Conservation (phyloP, 1,140 invertebrate genomes). For the Meloidogyne chitwoodi region DNA sequence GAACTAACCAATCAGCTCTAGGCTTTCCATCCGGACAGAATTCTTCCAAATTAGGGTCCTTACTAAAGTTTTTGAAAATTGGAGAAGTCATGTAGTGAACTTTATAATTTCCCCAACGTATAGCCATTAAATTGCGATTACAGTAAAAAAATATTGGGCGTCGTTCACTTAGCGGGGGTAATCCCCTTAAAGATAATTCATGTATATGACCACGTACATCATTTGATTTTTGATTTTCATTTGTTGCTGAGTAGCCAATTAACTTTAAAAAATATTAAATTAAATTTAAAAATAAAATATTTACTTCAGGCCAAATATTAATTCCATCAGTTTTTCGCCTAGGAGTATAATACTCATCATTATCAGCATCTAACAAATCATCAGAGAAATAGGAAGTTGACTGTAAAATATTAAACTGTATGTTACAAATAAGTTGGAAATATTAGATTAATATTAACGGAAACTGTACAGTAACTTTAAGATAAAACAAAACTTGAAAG, state of each 20-base stretch:
- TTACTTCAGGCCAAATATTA: conserved; percentile 18
- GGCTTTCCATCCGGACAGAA: conserved; percentile 48
- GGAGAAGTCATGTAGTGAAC: conserved; percentile 59
- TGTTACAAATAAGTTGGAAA: neutral
- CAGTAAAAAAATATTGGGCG: conserved; percentile 59
- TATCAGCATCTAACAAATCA: neutral
- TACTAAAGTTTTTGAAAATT: conserved; percentile 53
- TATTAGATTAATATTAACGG: neutral
- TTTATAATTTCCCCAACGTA: conserved; percentile 54
- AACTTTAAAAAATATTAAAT: neutral
- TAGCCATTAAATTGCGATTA: conserved; percentile 55
- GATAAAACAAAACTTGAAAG: too few species aligned
- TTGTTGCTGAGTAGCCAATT: conserved; percentile 8
- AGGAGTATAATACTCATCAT: neutral
- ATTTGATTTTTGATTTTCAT: neutral
- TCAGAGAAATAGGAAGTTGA: neutral
- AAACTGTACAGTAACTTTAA: neutral
- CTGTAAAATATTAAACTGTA: neutral
- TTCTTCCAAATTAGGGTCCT: conserved; percentile 49
- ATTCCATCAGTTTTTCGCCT: conserved; percentile 6
- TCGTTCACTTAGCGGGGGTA: conserved; percentile 19
- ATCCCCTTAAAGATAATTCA: neutral
- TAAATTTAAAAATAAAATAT: neutral
- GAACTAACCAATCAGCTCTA: conserved; percentile 46
- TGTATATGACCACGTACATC: neutral